Base-by-base conservation (phyloP, 2,888 invertebrate species). In the Ecdyonurus torrentis region DNA sequence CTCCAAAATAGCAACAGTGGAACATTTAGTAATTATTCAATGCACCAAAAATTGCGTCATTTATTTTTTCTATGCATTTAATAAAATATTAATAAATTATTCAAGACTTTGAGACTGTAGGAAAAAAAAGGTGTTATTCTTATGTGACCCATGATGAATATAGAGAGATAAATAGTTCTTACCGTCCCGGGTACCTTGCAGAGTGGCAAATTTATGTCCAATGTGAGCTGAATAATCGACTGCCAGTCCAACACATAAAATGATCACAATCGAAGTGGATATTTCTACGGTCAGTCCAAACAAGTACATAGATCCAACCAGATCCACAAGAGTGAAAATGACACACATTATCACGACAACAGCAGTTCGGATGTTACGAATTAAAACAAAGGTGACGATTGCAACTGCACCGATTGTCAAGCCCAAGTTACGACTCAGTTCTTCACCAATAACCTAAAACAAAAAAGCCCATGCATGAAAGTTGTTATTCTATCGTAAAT, bases 141-240 rank as follows among this genome's bases (percentile, higher is more conserved):
- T 1, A n/a, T 52, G 18, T 52, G 52, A n/a, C 52, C 15, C 2
- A 7, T 1, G 18, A 61, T 55, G n/a, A 50, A 19, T 52, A 23
- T 52, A 37, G 2, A 25, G 52, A 20, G 61, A 59, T 60, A 10
- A 58, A 25, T 15, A 60, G 55, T 22, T 69, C 65, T 66, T 70
- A 77, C 77, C 76, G 65, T 76, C 69, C 65, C 72, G 73, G n/a
- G 71, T 73, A 52, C 78, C 78, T 5, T 67, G 69, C n/a, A 74
- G 69, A 7, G 74, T 73, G 67, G 75, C 74, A 65, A 78, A 79
- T 61, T 75, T 75, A 65, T 78, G 72, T n/a, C 76, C 78, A 55
- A 79, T 71, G 68, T 79, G 79, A 1, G 78, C 77, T 0, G 78
- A 76, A 67, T 78, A 79, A 71, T 79, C 79, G 1, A 79, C 77